A percentile compares a stretch with the other conserved stretches of the same genome.
Conservation (phyloP, 1,140 invertebrate genomes). For the Mactra quadrangularis region DNA sequence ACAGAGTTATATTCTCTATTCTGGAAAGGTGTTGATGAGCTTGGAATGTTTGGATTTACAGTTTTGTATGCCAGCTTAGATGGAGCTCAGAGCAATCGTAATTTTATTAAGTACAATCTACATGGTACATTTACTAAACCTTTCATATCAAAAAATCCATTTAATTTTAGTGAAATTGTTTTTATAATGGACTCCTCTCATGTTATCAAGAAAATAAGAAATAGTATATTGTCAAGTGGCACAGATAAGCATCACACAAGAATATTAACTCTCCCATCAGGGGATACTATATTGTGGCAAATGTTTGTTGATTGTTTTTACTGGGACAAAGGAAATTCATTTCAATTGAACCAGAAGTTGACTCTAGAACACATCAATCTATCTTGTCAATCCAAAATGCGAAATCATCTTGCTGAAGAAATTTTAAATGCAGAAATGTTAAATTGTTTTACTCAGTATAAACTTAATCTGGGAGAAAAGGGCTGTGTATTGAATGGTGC, state of each 20-base stretch:
- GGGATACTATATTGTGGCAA: slow-evolving; percentile 21
- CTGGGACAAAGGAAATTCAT: slow-evolving; percentile 57
- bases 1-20: slow-evolving; percentile 51
- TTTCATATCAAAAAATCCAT: no score
- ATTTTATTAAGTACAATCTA: no score
- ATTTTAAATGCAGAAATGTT: slow-evolving; percentile 51
- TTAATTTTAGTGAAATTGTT: no score
- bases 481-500: slow-evolving; percentile 32
- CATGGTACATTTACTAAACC: no score
- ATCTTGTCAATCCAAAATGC: slow-evolving; percentile 42
- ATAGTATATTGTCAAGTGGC: slow-evolving; percentile 52
- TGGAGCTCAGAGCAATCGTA: slow-evolving; percentile 54
- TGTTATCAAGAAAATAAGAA: slow-evolving; percentile 59
- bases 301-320: slow-evolving; percentile 25
- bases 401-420: slow-evolving; percentile 63
- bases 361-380: slow-evolving; percentile 38
- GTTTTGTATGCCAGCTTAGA: slow-evolving; percentile 39
- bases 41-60: slow-evolving; percentile 40
- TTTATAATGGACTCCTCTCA: slow-evolving; percentile 65
- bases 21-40: slow-evolving; percentile 41
- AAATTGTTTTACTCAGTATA: slow-evolving; percentile 25
- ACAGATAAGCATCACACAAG: slow-evolving; percentile 15
- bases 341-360: slow-evolving; percentile 30
- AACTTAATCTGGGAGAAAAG: slow-evolving; percentile 26
- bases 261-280: background rate